Percentiles rank a stretch among this genome's conserved stretches.
Conservation (phyloP, 1,140 invertebrate genomes). For the Yoshiicerus persimilis region DNA sequence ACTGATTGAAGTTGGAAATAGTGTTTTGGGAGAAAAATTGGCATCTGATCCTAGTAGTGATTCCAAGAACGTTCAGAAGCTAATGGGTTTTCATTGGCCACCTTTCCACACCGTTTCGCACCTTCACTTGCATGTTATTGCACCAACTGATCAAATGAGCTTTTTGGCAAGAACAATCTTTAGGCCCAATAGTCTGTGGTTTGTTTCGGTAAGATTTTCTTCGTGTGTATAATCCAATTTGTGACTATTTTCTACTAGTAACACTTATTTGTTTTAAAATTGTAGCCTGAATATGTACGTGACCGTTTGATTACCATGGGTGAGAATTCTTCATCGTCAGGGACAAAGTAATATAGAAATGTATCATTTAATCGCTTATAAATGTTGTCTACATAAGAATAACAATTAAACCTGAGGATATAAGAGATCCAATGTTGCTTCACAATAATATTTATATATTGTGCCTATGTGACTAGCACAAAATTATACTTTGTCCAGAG, state of each 20-base stretch:
- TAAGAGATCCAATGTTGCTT: neutral
- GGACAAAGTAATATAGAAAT: neutral
- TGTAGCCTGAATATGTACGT: neutral
- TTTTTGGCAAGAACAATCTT: constrained; percentile 70
- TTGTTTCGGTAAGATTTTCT: constrained; percentile 59
- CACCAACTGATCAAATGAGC: constrained; percentile 73
- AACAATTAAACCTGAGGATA: neutral
- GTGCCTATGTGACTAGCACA: no score
- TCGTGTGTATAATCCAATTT: no score
- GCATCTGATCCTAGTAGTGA: constrained; percentile 31
- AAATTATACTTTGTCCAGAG: no score
- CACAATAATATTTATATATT: neutral
- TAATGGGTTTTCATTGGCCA: constrained; percentile 84
- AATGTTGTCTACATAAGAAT: neutral
- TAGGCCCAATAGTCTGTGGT: constrained; percentile 75
- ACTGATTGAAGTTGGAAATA: constrained; percentile 62
- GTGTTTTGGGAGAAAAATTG: constrained; percentile 58
- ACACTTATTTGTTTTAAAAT: neutral
- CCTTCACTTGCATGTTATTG: constrained; percentile 84
- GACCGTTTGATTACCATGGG: neutral
- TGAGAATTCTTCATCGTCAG: neutral
- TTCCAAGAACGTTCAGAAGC: neutral
- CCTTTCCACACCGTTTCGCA: constrained; percentile 82
- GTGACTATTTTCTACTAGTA: neutral
- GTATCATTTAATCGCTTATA: neutral